phyloP scores from a whole-genome alignment of 2,113 vertebrate genomes.

The Dasyornis broadbenti region DNA sequence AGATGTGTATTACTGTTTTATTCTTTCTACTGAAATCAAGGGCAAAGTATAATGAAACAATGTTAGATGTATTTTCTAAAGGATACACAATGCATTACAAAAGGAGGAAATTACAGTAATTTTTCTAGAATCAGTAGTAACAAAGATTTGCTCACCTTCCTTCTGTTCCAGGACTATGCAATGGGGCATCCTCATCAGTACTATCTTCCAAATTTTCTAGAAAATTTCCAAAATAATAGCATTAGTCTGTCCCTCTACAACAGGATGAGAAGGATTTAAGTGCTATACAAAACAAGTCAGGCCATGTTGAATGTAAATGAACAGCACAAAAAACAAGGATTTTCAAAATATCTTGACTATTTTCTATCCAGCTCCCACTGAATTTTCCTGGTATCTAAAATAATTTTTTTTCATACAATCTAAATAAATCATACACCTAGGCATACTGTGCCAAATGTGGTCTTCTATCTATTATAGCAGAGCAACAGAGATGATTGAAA shows the following conservation, averaged over 20 bases:
- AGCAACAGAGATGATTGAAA: neutral
- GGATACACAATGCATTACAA: neutral
- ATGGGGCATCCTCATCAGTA: conserved; percentile 89
- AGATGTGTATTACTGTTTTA: neutral
- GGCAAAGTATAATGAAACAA: neutral
- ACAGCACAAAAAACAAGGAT: neutral
- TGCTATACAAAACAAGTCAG: neutral
- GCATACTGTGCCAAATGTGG: neutral
- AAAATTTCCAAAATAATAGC: conserved; percentile 31
- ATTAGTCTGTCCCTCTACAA: neutral
- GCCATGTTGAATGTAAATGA: neutral
- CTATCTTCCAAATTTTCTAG: conserved; percentile 90
- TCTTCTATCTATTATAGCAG: neutral
- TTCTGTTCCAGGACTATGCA: conserved; percentile 85
- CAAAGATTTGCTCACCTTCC: conserved; percentile 78
- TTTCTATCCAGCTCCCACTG: neutral
- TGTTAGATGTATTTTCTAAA: neutral
- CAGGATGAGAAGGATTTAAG: neutral
- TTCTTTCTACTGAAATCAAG: neutral
- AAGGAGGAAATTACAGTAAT: neutral
- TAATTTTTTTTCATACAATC: neutral
- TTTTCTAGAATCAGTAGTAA: neutral
- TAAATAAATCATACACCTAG: neutral
- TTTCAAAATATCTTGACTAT: neutral
- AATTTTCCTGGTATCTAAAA: neutral